Evolutionary conservation across 2,113 vertebrate species (phyloP).

Genomic region (Heterocephalus glaber): DNA sequence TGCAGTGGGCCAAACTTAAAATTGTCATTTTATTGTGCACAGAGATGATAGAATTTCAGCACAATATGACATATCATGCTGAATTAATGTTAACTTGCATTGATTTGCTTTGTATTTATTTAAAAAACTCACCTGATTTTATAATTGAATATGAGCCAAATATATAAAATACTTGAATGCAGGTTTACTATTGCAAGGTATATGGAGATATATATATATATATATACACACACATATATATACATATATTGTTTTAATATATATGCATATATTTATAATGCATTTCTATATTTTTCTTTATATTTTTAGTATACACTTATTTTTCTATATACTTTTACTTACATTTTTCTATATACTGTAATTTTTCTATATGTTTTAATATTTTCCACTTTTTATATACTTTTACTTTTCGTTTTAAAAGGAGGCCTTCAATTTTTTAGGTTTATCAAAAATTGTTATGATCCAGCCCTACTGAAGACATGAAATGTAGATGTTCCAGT

Average conservation of each 20-base stretch:
- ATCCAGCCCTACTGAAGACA: neutral
- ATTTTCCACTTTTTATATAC: neutral
- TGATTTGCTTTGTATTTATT: conserved; percentile 38
- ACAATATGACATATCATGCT: conserved; percentile 28
- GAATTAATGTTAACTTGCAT: conserved; percentile 45
- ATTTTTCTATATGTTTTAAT: neutral
- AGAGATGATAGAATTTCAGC: conserved; percentile 4
- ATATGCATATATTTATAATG: neutral
- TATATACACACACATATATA: neutral
- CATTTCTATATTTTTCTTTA: neutral
- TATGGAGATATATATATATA: neutral
- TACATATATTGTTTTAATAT: neutral
- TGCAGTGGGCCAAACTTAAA: neutral
- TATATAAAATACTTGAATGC: neutral
- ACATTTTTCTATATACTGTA: neutral
- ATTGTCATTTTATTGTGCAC: conserved; percentile 31
- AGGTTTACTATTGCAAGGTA: neutral
- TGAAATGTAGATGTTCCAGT: neutral
- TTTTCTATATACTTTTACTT: neutral
- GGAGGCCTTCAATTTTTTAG: neutral
- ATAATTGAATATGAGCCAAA: neutral
- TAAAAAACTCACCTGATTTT: conserved; percentile 4
- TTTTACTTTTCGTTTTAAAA: neutral
- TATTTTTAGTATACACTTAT: neutral
- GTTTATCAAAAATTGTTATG: neutral